These are phyloP conservation scores for Psittacula echo DNA, from an alignment of 2,797 vertebrate genomes.

Conservation along the genomic window DNA sequence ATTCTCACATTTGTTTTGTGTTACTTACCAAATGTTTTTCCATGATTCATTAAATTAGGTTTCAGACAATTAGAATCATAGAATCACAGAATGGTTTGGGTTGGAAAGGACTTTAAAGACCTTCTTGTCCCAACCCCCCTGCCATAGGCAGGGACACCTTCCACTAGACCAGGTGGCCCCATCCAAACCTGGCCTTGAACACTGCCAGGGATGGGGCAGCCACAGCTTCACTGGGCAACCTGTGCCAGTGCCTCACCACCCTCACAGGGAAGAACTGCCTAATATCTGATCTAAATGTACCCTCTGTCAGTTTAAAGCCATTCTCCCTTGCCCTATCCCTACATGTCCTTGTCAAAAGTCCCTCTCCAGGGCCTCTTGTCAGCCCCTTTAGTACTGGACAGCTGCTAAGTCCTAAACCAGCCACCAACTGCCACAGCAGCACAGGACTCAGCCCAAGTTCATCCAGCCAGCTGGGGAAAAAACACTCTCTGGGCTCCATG, in stretches of 20 bases:
- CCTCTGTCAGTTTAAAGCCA: no score
- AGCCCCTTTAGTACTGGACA: not conserved
- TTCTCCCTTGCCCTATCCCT: no score
- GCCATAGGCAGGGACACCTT: no score
- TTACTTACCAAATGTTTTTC: not conserved
- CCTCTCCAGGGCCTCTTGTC: not conserved
- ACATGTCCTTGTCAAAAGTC: no score
- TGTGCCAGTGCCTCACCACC: no score
- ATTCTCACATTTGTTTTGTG: not conserved
- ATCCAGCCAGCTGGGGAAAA: not conserved
- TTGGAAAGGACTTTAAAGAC: not conserved
- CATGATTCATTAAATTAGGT: no score
- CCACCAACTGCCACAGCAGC: not conserved
- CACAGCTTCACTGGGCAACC: no score
- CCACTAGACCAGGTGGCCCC: no score
- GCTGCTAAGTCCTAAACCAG: not conserved
- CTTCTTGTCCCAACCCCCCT: no score
- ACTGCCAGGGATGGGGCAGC: not conserved
- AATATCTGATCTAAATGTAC: no score
- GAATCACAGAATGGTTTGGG: not conserved
- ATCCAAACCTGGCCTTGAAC: no score
- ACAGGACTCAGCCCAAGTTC: not conserved
- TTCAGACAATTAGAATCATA: not conserved
- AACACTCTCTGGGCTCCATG: fast-evolving
- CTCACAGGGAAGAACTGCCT: no score